These are phyloP conservation scores for Anseranas semipalmata DNA, from an alignment of 2,113 vertebrate species.

Conservation along the genomic window DNA sequence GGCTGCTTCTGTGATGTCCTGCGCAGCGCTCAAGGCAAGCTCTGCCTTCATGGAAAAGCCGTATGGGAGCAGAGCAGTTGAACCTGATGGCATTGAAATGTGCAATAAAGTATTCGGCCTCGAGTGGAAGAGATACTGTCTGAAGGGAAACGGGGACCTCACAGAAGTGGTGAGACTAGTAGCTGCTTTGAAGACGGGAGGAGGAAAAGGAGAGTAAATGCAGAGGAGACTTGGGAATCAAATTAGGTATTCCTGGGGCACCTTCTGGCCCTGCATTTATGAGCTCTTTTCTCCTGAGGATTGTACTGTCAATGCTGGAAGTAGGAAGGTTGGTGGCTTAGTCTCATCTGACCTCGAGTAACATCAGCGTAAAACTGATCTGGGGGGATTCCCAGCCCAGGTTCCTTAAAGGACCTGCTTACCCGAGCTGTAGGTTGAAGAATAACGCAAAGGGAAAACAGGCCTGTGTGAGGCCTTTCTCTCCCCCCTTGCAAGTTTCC, in stretches of 20 bases:
- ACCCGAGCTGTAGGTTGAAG: background rate
- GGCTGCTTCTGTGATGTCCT: background rate
- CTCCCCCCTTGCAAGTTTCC: background rate
- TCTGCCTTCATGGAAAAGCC: background rate
- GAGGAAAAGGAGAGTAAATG: background rate
- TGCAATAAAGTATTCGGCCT: background rate
- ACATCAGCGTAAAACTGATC: background rate
- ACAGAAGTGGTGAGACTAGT: background rate
- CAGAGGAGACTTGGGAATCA: background rate
- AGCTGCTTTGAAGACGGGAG: background rate
- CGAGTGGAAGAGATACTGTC: background rate
- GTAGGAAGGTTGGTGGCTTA: background rate
- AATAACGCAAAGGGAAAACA: background rate
- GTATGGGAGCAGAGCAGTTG: background rate
- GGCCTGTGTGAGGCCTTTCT: background rate
- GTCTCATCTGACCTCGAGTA: background rate
- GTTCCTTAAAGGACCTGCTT: background rate
- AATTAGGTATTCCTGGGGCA: background rate
- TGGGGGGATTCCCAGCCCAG: background rate
- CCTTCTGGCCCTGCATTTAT: background rate
- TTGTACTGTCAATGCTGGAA: fast-evolving
- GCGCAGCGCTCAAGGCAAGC: background rate
- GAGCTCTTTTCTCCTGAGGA: background rate
- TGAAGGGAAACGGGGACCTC: background rate
- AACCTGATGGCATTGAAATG: background rate